Evolutionary conservation across 2,113 vertebrate genomes (phyloP), one percentile per base, ranked within the genome.

Genomic region (Mobula birostris): DNA sequence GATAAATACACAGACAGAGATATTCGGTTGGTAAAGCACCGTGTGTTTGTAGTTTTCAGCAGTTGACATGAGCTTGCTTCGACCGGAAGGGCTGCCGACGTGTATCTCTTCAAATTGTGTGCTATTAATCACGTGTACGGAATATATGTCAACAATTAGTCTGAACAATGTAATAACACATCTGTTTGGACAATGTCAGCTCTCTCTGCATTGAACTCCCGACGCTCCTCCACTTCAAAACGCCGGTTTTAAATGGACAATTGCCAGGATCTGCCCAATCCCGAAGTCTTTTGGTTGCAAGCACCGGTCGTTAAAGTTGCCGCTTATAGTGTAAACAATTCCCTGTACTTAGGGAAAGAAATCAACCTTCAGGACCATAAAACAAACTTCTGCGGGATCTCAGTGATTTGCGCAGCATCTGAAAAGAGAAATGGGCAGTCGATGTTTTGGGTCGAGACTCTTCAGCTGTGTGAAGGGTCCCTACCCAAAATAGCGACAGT

Each of bases 61-160:
- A 66, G 61, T 90, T 17, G 32, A 61, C n/a, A 5, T 15, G 15
- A 66, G 61, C n/a, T 90, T 66, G 61, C 85, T 90, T 61, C 17
- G 24, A 90, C 15, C 14, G n/a, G 80, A 27, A n/a, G 85, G 27
- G 58, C 61, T 32, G 29, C 5, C 61, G 17, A 29, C 32, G 61
- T 90, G 15, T 32, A 68, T 90, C 66, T 88, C 56, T 88, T 63
- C n/a, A 27, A 27, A 88, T 63, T 88, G 27, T 63, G 83, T n/a
- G 5, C 83, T 88, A 61, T 63, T 88, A 88, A 88, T 88, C 83
- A 88, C 29, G 58, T 88, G 29, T 63, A 88, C 83, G 61, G 83
- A 63, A 88, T 88, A 90, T 19, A 32, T 68, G 85, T 90, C 85
- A 90, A 32, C 66, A 66, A 90, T 66, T 90, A 90, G 15, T 5